Evolutionary conservation across 2,113 vertebrate genomes (phyloP).

Genomic region (Callocephalon fimbriatum): DNA sequence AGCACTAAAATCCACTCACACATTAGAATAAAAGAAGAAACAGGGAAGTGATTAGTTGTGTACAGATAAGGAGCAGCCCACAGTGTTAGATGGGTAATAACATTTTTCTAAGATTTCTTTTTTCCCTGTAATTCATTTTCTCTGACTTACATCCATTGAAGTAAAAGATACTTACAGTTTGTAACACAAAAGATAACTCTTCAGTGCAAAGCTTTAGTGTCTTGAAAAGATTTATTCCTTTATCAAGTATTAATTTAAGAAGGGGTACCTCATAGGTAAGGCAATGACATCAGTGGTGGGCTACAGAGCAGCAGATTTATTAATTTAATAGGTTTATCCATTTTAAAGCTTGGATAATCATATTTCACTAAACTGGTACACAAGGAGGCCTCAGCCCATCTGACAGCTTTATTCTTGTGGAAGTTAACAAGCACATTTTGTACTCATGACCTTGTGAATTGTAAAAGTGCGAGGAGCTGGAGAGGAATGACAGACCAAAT

Average conservation of each 20-base stretch:
- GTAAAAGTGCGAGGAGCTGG: slow-evolving; percentile 35
- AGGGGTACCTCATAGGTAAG: slow-evolving; percentile 40
- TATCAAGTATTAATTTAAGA: slow-evolving; percentile 66
- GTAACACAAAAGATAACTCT: slow-evolving; percentile 41
- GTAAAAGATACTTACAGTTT: slow-evolving; percentile 37
- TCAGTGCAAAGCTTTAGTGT: not conserved
- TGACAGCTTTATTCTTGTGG: slow-evolving; percentile 73
- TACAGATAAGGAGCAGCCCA: slow-evolving; percentile 46
- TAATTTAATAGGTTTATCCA: slow-evolving; percentile 48
- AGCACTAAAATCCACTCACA: slow-evolving; percentile 21
- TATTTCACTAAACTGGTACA: slow-evolving; percentile 73
- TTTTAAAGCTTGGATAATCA: slow-evolving; percentile 64
- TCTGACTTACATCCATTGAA: slow-evolving; percentile 25
- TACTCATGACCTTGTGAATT: slow-evolving; percentile 65
- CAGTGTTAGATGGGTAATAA: not conserved
- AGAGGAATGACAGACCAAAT: slow-evolving; percentile 62
- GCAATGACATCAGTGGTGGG: not conserved
- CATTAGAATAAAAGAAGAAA: slow-evolving; percentile 33
- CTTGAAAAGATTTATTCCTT: slow-evolving; percentile 44
- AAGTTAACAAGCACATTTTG: slow-evolving; percentile 72
- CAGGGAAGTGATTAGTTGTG: slow-evolving; percentile 25
- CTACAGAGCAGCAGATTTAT: slow-evolving; percentile 39
- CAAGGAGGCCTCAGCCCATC: slow-evolving; percentile 61
- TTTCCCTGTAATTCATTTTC: slow-evolving; percentile 45
- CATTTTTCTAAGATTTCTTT: not conserved